Evolutionary conservation across 2,113 vertebrate species (phyloP), one percentile per base, ranked within the genome.

Genomic region (Mesitornis unicolor): DNA sequence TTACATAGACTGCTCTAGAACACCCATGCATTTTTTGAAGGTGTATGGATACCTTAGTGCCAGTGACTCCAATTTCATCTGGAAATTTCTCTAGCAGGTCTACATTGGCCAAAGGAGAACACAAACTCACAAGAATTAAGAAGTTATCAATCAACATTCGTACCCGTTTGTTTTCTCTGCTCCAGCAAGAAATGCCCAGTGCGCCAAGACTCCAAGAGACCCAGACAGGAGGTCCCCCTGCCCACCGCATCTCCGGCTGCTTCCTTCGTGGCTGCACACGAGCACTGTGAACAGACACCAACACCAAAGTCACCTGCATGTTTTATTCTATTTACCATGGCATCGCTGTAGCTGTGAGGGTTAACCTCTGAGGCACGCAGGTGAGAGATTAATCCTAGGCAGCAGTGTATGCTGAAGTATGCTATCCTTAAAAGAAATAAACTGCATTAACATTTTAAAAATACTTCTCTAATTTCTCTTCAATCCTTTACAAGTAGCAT

Each of bases 141-240:
- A 60, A 69, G 9, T 56, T 13, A 80, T 42, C 83, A 69, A 69
- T 88, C 51, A 69, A 33, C 6, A 10, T 47, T 64, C 97, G 85
- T 98, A 99, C 99, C 99, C 98, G 26, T 98, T 98, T 25, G 98
- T 97, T 68, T 97, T 97, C 90, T 99, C 98, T 17, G 98, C 93
- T 61, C 98, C 98, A n/a, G 99, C 98, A 45, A 97, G 96, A 74
- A 99, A 98, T 1, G 99, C 99, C 99, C 99, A 99, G 95, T 99
- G 99, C 4, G 98, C 98, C 73, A 99, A 93, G 88, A 99, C 99
- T 25, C 99, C 99, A 67, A 99, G 96, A 60, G 99, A 98, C 40
- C 99, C 99, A 4, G 99, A 98, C 6, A 99, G 98, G 59, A 99
- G 99, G 87, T 99, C 99, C 5, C 99, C 99, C 93, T 99, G 99